Evolutionary conservation across 2,113 vertebrate genomes (phyloP).

Genomic region (Corapipo altera): DNA sequence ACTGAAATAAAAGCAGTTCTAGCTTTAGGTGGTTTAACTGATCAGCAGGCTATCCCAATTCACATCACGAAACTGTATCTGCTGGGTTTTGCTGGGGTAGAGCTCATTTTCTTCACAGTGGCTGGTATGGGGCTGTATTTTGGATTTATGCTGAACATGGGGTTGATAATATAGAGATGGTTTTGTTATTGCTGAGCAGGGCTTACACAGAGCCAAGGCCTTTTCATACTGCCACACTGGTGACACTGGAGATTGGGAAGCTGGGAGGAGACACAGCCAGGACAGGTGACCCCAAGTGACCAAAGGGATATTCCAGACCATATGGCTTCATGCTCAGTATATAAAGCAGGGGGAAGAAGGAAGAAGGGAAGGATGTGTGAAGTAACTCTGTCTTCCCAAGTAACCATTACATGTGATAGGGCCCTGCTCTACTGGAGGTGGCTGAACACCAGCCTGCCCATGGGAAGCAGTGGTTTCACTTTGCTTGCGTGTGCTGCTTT

Average conservation of each 20-base stretch:
- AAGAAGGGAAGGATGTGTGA: not conserved
- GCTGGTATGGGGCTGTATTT: not conserved
- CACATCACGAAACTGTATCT: not conserved
- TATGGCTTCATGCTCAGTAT: not conserved
- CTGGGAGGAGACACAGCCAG: not conserved
- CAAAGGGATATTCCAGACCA: not conserved
- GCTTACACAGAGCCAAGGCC: not conserved
- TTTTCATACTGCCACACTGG: not conserved
- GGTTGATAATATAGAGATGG: not conserved
- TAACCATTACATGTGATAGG: fast-evolving
- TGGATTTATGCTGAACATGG: not conserved
- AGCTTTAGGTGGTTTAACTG: not conserved
- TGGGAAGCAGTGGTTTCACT: not conserved
- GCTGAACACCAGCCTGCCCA: not conserved
- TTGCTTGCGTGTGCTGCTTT: not conserved
- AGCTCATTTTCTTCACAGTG: not conserved
- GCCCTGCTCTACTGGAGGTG: not conserved
- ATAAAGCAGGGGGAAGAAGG: not conserved
- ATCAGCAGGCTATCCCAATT: not conserved
- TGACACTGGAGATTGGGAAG: not conserved
- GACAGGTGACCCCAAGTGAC: not conserved
- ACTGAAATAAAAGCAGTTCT: not conserved
- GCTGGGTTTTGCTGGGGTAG: not conserved
- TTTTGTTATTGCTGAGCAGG: not conserved
- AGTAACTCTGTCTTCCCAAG: not conserved